Base-by-base conservation (phyloP, 2,113 vertebrate species). In the Nycticorax nycticorax region DNA sequence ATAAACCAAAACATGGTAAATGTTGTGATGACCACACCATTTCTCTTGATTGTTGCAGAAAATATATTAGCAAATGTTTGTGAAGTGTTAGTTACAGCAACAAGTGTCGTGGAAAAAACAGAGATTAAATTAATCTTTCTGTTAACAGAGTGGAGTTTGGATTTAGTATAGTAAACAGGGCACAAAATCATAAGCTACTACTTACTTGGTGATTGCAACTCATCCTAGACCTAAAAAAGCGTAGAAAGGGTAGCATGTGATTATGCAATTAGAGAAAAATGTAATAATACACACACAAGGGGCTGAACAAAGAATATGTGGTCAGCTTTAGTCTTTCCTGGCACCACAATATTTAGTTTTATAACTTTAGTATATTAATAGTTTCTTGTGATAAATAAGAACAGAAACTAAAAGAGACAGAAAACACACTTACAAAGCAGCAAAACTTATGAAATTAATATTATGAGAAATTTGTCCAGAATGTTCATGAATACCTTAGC, bases 231-330 rank as follows among this genome's bases (percentile, higher is more conserved):
- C 4, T 64, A n/a, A 78, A 78, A 88, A 56, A 16, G 3, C 30
- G 48, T 7, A 50, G 20, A 26, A 35, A 60, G 85, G 80, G 35
- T 12, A 73, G 0, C 2, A 33, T 8, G 3, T 57, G 7, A 30
- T 45, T n/a, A 68, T 28, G 6, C 30, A 73, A 59, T 64, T 75
- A 48, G 68, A 50, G 32, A 85, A 62, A 85, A 56, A 35, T 18
- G 4, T 33, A 13, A 15, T 73, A 55, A 8, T 32, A 20, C 14
- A 41, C 4, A 33, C 6, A 79, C 4, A 41, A 60, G 8, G 7
- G 5, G 6, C 2, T 52, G 43, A 33, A n/a, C 20, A 69, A 66
- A n/a, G 11, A 24, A n/a, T 28, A 33, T 0, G 0, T 5, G 6
- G 10, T 53, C 26, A 84, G 14, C 2, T 48, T 81, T 76, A 52